Base-by-base conservation (phyloP, 2,888 invertebrate species). In the Rhamphomyia laevipes region DNA sequence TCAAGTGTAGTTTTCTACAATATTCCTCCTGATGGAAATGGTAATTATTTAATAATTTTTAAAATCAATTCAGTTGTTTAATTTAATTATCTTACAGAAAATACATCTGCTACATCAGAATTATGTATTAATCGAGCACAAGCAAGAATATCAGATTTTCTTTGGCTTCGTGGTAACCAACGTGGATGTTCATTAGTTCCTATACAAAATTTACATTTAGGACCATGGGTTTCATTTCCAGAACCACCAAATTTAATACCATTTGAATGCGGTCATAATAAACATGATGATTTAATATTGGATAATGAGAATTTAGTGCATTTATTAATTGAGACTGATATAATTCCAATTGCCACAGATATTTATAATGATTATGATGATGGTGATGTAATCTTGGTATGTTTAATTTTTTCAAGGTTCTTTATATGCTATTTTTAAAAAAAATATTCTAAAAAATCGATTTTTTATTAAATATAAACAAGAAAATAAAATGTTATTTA, bases 1-100 rank as follows among this genome's bases (percentile, higher is more conserved):
- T 73, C 77, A 9, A 78, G 77, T 66, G 74, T 80, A 38, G 76
- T 76, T 2, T 79, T 79, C 57, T 79, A 78, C 58, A 75, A 77
- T 63, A 73, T 78, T 45, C 76, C 77, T 37, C 63, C 61, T 21
- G 67, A 68, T 49, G 66, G 66, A 17, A 67, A 66, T 55, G 68
- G 68, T 69, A 50, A 62, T 31, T 31, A 23, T 47, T 31, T 12
- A 33, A 11, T 16, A 15, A 30, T 42, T 48, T 51, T 31, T 31
- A 48, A 15, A 15, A 46, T 17, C 43, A 6, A 18, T 45, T 15
- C 9, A 43, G 7, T 17, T 40, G 30, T 1, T 45, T 30, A 4
- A 27, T 18, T 38, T 33, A n/a, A n/a, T 30, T 48, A 41, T 51
- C 12, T 12, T 48, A n/a, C 46, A 69, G 69, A 66, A 59, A 59